Base-by-base conservation (phyloP, 2,888 invertebrate genomes). In the Campopleginae sp. region DNA sequence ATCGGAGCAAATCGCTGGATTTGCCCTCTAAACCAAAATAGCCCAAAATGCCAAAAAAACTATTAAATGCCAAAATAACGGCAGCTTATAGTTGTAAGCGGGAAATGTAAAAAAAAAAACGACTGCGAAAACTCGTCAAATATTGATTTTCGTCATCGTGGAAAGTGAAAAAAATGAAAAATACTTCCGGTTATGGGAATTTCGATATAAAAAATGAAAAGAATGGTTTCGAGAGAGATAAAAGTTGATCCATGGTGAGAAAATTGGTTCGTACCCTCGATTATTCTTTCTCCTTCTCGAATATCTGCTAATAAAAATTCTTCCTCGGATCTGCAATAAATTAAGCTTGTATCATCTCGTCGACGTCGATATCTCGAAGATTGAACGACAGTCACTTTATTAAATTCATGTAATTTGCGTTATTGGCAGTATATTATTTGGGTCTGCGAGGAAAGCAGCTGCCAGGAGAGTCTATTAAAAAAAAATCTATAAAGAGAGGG, bases 351-450 rank as follows among this genome's bases (percentile, higher is more conserved):
- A 61, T 31, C 61, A 61, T 31, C 61, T 31, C 33, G 2, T 8
- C 17, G 31, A 4, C 31, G 31, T n/a, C 33, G 63, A 33, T 63
- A 63, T 33, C 63, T 63, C 63, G 33, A 33, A 17, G 63, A 63
- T 63, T 31, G 33, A n/a, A 33, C 17, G 33, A 63, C 63, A 23
- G 42, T 19, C n/a, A 23, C 19, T 66, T 42, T 23, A 44, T 68
- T 27, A 44, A 44, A 44, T 14, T 19, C 44, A 23, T 23, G 42
- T 68, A 68, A 68, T 68, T 68, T 44, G 44, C 68, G 68, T 44
- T 27, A 68, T 46, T 27, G 23, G 44, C 19, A 19, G 23, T 12
- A 14, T 44, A 14, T 68, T n/a, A 12, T 19, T 19, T 44, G 19
- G 19, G 19, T 6, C 66, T 42, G 38, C 27, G 48, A 14, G 17